These are phyloP conservation scores for Hydrolagus colliei DNA, from an alignment of 2,797 vertebrate species.

Conservation along the genomic window DNA sequence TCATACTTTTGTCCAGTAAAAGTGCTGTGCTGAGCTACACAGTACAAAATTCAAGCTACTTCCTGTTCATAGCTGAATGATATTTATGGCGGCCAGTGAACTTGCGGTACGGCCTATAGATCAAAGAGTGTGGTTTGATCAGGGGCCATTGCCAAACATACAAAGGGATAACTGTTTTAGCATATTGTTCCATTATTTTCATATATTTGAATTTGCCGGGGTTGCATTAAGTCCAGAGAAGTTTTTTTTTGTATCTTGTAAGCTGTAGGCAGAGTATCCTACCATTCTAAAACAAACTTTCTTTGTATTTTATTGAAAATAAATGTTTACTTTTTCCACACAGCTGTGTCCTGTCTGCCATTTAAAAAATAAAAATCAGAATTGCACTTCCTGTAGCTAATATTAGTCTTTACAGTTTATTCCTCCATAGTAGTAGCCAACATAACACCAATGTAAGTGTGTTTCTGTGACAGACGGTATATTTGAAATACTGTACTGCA, in stretches of 20 bases:
- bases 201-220: neutral
- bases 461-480: too few relatives aligned
- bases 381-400: too few relatives aligned
- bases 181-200: neutral
- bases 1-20: neutral
- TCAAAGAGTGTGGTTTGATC: neutral
- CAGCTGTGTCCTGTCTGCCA: too few relatives aligned
- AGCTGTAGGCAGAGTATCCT: neutral
- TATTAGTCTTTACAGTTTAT: too few relatives aligned
- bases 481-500: too few relatives aligned
- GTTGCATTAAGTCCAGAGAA: neutral
- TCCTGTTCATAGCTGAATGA: neutral
- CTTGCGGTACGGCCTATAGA: neutral
- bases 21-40: neutral
- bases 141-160: neutral
- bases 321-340: neutral
- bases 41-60: neutral
- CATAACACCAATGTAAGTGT: too few relatives aligned
- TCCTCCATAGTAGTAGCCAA: too few relatives aligned
- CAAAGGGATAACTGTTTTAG: neutral
- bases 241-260: neutral
- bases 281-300: neutral
- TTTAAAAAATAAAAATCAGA: too few relatives aligned
- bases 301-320: neutral
- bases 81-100: neutral